Evolutionary conservation across 2,888 invertebrate species (phyloP), one percentile per base, ranked within the genome.

Genomic region (Epinotia ramella): DNA sequence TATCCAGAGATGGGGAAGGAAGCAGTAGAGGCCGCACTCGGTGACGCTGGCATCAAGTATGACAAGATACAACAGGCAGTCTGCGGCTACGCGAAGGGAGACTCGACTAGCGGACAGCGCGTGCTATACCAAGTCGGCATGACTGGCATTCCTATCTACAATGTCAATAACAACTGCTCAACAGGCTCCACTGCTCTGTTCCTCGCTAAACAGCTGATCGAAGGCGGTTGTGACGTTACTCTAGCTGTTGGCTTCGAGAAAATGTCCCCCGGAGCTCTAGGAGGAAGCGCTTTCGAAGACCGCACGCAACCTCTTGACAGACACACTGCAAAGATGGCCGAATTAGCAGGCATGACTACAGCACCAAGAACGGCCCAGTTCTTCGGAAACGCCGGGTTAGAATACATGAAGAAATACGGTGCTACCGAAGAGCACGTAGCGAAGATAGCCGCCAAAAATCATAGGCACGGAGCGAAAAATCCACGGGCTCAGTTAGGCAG

Each of bases 131-230:
- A 98, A 79, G 95, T 99, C 59, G 99, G 99, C 74, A 96, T 99
- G 96, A 99, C 97, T 44, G 99, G 99, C 57, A 99, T 99, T 79
- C 99, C 99, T 3, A 97, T 99, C 80, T 98, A 97, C 93, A 99
- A 99, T 91, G 99, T 99, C 16, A 99, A 99, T 93, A 99, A 99
- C 89, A 99, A 99, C 87, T 99, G 99, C 88, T 97, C 99, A 0
- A 99, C 99, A 1, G 99, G 99, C 40, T 97, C 99, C 0, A 97
- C 97, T 71, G 99, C 99, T 1, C 90, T 99, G 3, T 96, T 97
- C 86, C 94, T 99, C 84, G 98, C 97, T 0, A 98, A 98, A 87
- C 98, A 99, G 90, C 95, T 99, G 28, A 94, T 99, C n/a, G 97
- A 98, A 91, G 96, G 97, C 78, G 99, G 98, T 13, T 96, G 97